phyloP scores from a whole-genome alignment of 2,113 vertebrate species.

The Micromys minutus region DNA sequence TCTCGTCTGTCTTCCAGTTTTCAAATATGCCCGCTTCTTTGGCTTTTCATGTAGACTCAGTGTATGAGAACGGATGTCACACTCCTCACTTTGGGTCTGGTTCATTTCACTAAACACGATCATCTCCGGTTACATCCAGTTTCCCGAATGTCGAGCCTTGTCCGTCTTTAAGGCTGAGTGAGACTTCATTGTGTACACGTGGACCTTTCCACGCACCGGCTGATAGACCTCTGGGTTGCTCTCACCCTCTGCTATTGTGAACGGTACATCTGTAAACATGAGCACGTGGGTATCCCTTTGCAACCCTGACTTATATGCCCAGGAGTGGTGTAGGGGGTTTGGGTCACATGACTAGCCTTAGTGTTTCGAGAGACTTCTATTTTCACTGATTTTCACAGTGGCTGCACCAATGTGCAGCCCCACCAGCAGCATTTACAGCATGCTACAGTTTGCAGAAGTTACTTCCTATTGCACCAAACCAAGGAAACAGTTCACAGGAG shows the following conservation, averaged over 20 bases:
- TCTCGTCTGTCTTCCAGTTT: not conserved
- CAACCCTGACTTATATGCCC: not conserved
- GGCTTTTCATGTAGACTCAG: not conserved
- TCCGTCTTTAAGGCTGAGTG: not conserved
- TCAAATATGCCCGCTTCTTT: not conserved
- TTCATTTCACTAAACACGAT: not conserved
- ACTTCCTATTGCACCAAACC: not conserved
- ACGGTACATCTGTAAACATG: not conserved
- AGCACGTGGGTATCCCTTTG: not conserved
- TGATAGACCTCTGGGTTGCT: not conserved
- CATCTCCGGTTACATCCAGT: not conserved
- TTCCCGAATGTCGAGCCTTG: not conserved
- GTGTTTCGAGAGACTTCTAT: not conserved
- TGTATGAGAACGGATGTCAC: accelerated
- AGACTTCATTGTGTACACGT: not conserved
- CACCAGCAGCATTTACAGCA: not conserved
- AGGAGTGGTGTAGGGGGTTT: not conserved
- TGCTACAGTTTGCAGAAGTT: not conserved
- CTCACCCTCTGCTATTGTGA: not conserved
- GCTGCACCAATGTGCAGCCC: not conserved
- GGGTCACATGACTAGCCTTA: not conserved
- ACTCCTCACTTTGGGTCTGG: not conserved
- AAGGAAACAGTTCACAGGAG: not conserved
- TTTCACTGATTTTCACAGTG: not conserved
- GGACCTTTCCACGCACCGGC: not conserved